Base-by-base conservation (phyloP, 1,140 invertebrate species). In the Steinernema khuongi region DNA sequence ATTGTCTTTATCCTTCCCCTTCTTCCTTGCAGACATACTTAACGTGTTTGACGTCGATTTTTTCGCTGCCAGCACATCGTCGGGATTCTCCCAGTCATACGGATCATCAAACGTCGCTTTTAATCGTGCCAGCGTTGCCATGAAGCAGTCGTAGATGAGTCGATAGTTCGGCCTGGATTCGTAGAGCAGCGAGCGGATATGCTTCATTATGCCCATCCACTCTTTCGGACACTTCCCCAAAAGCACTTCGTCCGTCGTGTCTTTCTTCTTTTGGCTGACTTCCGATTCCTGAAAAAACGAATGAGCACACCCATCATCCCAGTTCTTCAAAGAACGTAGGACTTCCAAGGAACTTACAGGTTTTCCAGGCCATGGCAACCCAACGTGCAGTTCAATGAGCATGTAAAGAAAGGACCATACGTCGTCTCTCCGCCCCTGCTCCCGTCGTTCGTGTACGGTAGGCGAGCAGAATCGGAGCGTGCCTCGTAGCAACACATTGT, bases 331-430 rank as follows among this genome's bases (percentile, higher is more conserved):
- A 22, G 50, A 4, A 7, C 11, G 22, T 7, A 60, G 26, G 19
- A 60, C 7, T 7, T 60, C 19, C n/a, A n/a, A n/a, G n/a, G n/a
- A 22, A 26, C 50, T 60, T 22, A 60, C 50, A 60, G 50, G 50
- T 22, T 60, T 60, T 26, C 50, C 50, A 14, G 50, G 50, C 50
- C 50, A 60, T 22, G 50, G 50, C 7, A 60, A 22, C 26, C 50
- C 50, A 22, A 60, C 50, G 26, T 60, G 79, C 19, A 81, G 50
- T 68, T 81, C 80, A 28, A 81, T 81, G 17, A 81, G 75, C 28
- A 81, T 77, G 32, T 81, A 81, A 7, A 81, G 50, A 18, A 77
- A 70, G 1, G 22, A 30, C 70, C 70, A 71, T 1, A 71, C 29
- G 70, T 71, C 70, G 22, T 73, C 68, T 14, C 68, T 4, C 17